Evolutionary conservation across 2,888 invertebrate species (phyloP).

Genomic region (Eupsilia transversa): DNA sequence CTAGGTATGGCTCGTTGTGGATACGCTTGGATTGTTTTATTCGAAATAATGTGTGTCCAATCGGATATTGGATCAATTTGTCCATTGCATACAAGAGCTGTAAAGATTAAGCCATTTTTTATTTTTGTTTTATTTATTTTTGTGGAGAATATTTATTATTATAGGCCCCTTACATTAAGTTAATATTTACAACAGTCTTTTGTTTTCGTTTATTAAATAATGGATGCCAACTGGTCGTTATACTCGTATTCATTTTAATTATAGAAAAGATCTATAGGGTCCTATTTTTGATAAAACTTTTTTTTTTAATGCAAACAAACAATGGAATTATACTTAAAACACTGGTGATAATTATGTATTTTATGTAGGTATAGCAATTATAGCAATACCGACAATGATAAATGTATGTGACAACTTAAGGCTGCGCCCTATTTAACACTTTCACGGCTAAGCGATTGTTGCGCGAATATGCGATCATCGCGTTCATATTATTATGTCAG

Average conservation of each 20-base stretch:
- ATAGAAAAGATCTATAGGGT: not conserved
- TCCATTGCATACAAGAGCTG: slow-evolving; percentile 18
- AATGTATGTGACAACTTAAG: too few species aligned
- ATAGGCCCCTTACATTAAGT: slow-evolving; percentile 20
- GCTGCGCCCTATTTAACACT: too few species aligned
- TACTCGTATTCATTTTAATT: slow-evolving; percentile 27
- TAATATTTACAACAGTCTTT: slow-evolving; percentile 8
- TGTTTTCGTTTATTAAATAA: slow-evolving; percentile 41
- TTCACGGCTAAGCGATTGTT: too few species aligned
- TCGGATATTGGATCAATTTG: slow-evolving; percentile 22
- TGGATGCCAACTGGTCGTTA: slow-evolving; percentile 21
- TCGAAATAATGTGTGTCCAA: slow-evolving; percentile 19
- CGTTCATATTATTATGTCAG: too few species aligned
- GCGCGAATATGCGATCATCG: too few species aligned
- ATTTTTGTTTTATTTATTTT: slow-evolving; percentile 53
- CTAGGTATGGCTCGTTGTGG: slow-evolving; percentile 1
- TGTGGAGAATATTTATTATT: slow-evolving; percentile 26
- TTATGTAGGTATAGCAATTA: too few species aligned
- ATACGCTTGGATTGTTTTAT: slow-evolving; percentile 13
- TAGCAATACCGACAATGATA: too few species aligned
- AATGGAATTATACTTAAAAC: not conserved
- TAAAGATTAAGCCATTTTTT: slow-evolving; percentile 30
- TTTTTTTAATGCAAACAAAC: slow-evolving; percentile 22
- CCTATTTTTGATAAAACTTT: slow-evolving; percentile 57
- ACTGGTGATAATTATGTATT: too few species aligned